phyloP scores from a whole-genome alignment of 2,113 vertebrate genomes.

The Esox niger region DNA sequence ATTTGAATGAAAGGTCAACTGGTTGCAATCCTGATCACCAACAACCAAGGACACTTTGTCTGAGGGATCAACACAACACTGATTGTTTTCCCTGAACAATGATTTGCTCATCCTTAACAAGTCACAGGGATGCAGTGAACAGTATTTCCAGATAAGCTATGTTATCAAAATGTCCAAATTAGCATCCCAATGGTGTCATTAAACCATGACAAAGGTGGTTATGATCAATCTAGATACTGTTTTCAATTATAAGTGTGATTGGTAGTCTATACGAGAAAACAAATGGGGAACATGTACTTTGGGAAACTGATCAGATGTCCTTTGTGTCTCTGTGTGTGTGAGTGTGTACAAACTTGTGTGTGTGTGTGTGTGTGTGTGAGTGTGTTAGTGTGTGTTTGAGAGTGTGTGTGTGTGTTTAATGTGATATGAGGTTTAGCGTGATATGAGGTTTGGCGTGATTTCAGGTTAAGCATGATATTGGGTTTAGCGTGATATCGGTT shows the following conservation, averaged over 20 bases:
- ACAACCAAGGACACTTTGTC: slow-evolving; percentile 11
- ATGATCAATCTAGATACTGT: slow-evolving; percentile 65
- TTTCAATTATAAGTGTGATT: slow-evolving; percentile 68
- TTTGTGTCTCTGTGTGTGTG: slow-evolving; percentile 52
- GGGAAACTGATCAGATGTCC: slow-evolving; percentile 55
- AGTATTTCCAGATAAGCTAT: slow-evolving; percentile 45
- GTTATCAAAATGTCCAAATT: slow-evolving; percentile 57
- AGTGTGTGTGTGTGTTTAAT: too few species aligned
- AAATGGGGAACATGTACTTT: slow-evolving; percentile 63
- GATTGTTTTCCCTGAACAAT: slow-evolving; percentile 32
- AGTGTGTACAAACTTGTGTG: too few species aligned
- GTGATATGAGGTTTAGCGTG: too few species aligned
- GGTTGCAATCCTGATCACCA: slow-evolving; percentile 21
- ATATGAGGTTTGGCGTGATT: too few species aligned
- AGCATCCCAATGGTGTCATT: slow-evolving; percentile 69
- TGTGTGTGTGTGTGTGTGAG: slow-evolving; percentile 35
- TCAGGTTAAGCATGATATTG: too few species aligned
- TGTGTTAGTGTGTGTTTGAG: too few species aligned
- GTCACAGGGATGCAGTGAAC: slow-evolving; percentile 49
- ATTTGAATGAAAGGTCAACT: slow-evolving; percentile 53
- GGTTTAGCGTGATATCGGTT: too few species aligned
- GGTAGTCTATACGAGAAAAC: slow-evolving; percentile 60
- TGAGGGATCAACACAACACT: slow-evolving; percentile 19
- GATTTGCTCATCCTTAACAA: slow-evolving; percentile 35
- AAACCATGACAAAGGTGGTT: slow-evolving; percentile 53